phyloP scores from a whole-genome alignment of 2,797 vertebrate genomes.

The Hippopotamyrus pictus region DNA sequence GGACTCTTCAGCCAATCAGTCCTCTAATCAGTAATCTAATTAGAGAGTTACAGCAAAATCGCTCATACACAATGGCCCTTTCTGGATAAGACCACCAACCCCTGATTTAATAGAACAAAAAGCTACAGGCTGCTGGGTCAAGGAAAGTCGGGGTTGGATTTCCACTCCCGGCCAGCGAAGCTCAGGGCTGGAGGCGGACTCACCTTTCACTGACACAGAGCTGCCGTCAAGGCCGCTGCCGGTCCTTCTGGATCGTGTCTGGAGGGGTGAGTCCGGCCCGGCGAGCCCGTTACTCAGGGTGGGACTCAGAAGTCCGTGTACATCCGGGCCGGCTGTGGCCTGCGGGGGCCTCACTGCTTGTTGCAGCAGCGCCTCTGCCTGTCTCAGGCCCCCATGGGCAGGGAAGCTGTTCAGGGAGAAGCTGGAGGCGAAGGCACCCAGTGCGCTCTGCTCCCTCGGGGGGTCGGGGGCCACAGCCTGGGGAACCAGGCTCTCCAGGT shows the following conservation, averaged over 20 bases:
- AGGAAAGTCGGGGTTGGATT: neutral
- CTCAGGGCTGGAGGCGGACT: neutral
- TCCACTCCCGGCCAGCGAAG: neutral
- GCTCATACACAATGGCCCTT: neutral
- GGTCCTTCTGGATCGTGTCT: constrained; percentile 30
- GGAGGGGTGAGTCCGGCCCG: constrained; percentile 21
- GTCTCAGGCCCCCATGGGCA: neutral
- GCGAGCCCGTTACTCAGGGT: neutral
- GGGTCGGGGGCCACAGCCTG: constrained; percentile 75
- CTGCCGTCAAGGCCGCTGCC: constrained; percentile 28
- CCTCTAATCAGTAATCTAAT: neutral
- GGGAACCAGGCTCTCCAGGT: constrained; percentile 82
- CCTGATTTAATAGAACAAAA: neutral
- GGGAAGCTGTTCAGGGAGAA: constrained; percentile 86
- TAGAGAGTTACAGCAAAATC: neutral
- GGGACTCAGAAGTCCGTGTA: constrained; percentile 2
- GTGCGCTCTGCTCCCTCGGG: constrained; percentile 81
- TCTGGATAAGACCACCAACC: neutral
- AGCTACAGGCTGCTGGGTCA: neutral
- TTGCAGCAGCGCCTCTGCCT: neutral
- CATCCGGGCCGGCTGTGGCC: neutral
- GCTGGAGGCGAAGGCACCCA: constrained; percentile 79
- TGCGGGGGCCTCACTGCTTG: constrained; percentile 18
- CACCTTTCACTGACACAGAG: constrained; percentile 35
- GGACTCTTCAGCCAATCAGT: neutral